Conservation (phyloP, 2,888 invertebrate genomes). For the Lepidonotus clava region DNA sequence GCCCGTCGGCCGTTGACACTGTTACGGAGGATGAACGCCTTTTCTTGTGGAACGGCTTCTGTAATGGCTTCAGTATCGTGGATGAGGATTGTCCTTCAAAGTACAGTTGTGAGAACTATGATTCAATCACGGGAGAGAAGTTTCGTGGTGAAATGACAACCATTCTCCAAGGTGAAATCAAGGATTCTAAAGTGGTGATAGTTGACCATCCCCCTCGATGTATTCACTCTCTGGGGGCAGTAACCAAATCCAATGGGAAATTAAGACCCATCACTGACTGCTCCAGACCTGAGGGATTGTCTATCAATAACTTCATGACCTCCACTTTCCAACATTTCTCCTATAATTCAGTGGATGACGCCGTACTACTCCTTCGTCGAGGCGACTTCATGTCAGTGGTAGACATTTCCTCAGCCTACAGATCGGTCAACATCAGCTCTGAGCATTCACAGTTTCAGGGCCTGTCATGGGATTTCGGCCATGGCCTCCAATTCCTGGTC, state of each 20-base stretch:
- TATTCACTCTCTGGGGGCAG: background rate
- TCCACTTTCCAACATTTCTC: background rate
- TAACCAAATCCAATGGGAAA: background rate
- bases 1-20: no score
- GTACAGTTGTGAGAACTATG: constrained; percentile 10
- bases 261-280: background rate
- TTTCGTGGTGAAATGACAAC: background rate
- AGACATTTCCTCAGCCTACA: background rate
- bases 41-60: no score
- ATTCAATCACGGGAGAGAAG: background rate
- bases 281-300: background rate
- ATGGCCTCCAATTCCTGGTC: background rate
- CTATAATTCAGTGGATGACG: background rate
- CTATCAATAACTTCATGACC: constrained; percentile 3
- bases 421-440: background rate
- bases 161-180: background rate
- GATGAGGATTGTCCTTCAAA: no score
- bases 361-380: background rate
- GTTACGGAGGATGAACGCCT: no score
- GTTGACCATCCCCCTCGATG: background rate
- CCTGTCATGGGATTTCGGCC: background rate
- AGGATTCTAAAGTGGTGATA: background rate
- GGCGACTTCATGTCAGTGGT: background rate
- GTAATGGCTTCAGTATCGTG: no score
- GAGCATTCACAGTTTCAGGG: background rate